A percentile compares a stretch with the other conserved stretches of the same genome.
phyloP scores from a whole-genome alignment of 64 coral and sea anemone genomes.

The Pocillopora verrucosa region DNA sequence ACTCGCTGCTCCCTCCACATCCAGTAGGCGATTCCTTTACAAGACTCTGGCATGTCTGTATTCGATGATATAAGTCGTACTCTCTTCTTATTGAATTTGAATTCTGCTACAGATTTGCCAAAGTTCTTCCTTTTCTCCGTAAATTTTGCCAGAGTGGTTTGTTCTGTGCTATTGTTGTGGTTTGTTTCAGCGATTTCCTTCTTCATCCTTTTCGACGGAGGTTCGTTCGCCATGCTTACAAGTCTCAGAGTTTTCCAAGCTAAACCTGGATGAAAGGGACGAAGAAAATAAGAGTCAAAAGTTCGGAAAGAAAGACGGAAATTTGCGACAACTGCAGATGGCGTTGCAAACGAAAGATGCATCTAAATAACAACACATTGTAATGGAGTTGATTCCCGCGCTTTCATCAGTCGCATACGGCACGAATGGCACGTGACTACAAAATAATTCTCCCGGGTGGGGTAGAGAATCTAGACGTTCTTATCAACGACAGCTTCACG shows the following conservation, averaged over 20 bases:
- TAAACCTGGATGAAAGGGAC: background rate
- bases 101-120: constrained; percentile 45
- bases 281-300: background rate
- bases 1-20: constrained; percentile 77
- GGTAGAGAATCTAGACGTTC: too few species aligned
- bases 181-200: constrained; percentile 24
- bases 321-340: background rate
- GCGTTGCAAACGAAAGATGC: background rate
- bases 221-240: constrained; percentile 21
- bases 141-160: constrained; percentile 4
- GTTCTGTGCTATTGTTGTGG: background rate
- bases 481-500: too few species aligned
- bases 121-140: constrained; percentile 18
- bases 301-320: background rate
- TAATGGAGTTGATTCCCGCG: background rate
- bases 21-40: constrained; percentile 71
- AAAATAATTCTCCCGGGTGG: too few species aligned
- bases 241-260: background rate
- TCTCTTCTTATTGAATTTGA: constrained; percentile 76
- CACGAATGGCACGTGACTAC: background rate
- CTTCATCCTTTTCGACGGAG: constrained; percentile 33
- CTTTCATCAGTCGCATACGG: background rate
- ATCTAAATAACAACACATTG: background rate
- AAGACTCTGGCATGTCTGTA: constrained; percentile 35
- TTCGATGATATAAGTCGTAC: constrained; percentile 42